phyloP scores from a whole-genome alignment of 2,888 invertebrate genomes.

The Cantharis nigra region DNA sequence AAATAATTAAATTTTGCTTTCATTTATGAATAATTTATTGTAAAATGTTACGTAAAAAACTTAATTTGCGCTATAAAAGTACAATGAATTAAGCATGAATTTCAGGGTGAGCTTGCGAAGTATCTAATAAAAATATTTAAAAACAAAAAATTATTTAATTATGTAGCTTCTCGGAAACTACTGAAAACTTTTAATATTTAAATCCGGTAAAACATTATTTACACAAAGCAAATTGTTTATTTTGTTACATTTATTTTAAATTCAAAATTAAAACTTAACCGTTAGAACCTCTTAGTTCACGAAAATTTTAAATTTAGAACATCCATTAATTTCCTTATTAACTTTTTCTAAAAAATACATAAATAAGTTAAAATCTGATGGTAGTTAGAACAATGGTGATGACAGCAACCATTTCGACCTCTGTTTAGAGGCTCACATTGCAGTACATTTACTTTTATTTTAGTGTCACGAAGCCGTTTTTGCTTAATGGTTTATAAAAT shows the following conservation, averaged over 20 bases:
- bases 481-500: conserved; percentile 46
- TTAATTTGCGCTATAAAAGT: not conserved
- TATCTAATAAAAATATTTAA: not conserved
- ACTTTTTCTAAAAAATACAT: not conserved
- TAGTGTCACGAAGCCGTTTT: conserved; percentile 45
- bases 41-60: not conserved
- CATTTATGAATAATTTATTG: not conserved
- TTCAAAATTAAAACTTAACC: not conserved
- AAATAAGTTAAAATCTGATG: not conserved
- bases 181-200: not conserved
- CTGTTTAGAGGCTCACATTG: conserved; percentile 42
- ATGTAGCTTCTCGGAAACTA: not conserved
- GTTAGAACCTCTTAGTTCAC: not conserved
- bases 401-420: conserved; percentile 34
- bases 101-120: not conserved
- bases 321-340: not conserved
- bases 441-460: conserved; percentile 48
- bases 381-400: conserved; percentile 16
- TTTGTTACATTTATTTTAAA: not conserved
- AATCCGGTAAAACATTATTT: not conserved
- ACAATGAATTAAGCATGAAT: not conserved
- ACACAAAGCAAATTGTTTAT: not conserved
- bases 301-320: not conserved
- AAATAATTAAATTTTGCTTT: not conserved
- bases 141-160: not conserved